Evolutionary conservation across 2,113 vertebrate genomes (phyloP).

Genomic region (Gallinago media): DNA sequence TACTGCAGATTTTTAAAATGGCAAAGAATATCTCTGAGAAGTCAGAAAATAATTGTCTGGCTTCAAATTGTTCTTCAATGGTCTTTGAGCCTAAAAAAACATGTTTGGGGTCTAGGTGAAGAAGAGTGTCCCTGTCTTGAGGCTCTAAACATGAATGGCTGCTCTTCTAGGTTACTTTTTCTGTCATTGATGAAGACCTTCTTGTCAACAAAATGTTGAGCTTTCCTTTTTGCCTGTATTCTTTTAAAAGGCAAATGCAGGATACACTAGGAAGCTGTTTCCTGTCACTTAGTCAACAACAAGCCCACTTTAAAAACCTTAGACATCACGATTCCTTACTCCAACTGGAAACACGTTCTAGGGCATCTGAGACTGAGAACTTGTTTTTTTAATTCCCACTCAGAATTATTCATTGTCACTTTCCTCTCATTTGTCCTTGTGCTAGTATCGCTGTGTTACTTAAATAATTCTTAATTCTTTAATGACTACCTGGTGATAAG

Average conservation of each 20-base stretch:
- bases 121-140: not conserved
- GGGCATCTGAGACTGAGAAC: not conserved
- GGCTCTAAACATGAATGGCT: not conserved
- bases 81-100: not conserved
- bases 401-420: not conserved
- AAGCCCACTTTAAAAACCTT: not conserved
- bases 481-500: slow-evolving; percentile 17
- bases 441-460: not conserved
- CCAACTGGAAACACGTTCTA: not conserved
- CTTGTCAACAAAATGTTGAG: not conserved
- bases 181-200: not conserved
- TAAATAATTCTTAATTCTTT: not conserved
- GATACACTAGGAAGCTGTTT: not conserved
- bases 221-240: not conserved
- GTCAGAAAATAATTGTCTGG: not conserved
- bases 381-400: not conserved
- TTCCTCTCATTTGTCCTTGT: not conserved
- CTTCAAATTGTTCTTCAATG: not conserved
- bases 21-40: not conserved
- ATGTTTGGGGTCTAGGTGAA: not conserved
- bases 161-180: not conserved
- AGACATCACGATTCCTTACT: not conserved
- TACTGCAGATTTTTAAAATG: not conserved
- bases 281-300: not conserved
- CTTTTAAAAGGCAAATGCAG: not conserved